Conservation (phyloP, 2,888 invertebrate species). For the Apamea crenata region DNA sequence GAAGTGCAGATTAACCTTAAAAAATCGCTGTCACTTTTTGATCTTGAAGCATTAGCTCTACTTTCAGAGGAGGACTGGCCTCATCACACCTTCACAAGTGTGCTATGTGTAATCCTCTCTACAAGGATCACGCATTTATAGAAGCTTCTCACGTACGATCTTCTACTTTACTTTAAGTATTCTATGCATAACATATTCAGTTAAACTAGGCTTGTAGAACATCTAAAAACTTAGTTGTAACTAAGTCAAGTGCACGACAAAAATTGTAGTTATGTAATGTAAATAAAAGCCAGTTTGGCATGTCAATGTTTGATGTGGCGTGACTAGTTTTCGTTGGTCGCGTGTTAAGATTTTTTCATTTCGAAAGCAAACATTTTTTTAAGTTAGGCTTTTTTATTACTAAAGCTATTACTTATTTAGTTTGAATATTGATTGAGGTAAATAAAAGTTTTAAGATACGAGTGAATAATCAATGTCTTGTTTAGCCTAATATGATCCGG, state of each 20-base stretch:
- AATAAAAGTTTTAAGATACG: neutral
- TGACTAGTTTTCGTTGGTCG: constrained; percentile 17
- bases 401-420: constrained; percentile 5
- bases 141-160: constrained; percentile 32
- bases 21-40: neutral
- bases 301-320: constrained; percentile 38
- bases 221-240: constrained; percentile 30
- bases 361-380: neutral
- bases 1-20: neutral
- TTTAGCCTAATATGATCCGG: neutral
- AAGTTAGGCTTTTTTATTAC: neutral
- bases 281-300: constrained; percentile 54
- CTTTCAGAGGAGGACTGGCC: neutral
- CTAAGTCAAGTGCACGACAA: constrained; percentile 63
- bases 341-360: constrained; percentile 1
- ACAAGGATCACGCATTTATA: neutral
- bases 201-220: constrained; percentile 48
- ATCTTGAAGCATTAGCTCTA: neutral
- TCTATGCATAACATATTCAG: constrained; percentile 7
- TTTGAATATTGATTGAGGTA: constrained; percentile 10
- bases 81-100: neutral
- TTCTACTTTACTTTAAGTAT: neutral
- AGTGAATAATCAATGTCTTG: no score
- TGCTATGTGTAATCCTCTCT: neutral
- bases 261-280: constrained; percentile 53